Evolutionary conservation across 2,888 invertebrate species (phyloP).

Genomic region (Tachina grossa): DNA sequence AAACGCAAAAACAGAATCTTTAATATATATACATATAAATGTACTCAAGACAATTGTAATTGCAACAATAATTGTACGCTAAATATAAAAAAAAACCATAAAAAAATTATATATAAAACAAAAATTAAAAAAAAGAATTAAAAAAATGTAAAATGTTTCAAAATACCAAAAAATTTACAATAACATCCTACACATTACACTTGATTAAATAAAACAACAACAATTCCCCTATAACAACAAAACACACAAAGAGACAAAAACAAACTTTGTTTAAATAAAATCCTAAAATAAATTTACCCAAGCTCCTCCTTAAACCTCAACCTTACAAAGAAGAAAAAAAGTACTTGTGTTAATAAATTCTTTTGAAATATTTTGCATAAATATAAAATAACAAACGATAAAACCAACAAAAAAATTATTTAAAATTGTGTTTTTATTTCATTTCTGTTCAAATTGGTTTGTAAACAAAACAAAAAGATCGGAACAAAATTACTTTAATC

Average conservation of each 20-base stretch:
- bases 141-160: conserved; percentile 79
- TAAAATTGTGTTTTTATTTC: conserved; percentile 72
- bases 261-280: conserved; percentile 43
- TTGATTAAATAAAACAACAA: conserved; percentile 44
- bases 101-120: conserved; percentile 66
- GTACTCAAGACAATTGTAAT: conserved; percentile 82
- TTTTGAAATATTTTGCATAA: conserved; percentile 82
- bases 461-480: conserved; percentile 31
- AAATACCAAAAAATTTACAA: conserved; percentile 63
- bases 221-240: not conserved
- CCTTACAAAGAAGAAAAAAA: conserved; percentile 61
- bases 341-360: conserved; percentile 77
- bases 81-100: conserved; percentile 69
- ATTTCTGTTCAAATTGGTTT: conserved; percentile 68
- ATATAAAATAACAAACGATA: conserved; percentile 80
- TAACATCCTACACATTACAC: conserved; percentile 32
- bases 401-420: conserved; percentile 63
- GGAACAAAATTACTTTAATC: conserved; percentile 26
- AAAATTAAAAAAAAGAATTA: conserved; percentile 54
- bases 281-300: conserved; percentile 11
- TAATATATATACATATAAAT: conserved; percentile 77
- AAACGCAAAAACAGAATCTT: conserved; percentile 67
- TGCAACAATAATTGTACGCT: conserved; percentile 83
- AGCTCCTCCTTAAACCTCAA: not conserved
- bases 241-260: conserved; percentile 5